Base-by-base conservation (phyloP, 2,797 vertebrate species). In the Halcyon smyrnensis region DNA sequence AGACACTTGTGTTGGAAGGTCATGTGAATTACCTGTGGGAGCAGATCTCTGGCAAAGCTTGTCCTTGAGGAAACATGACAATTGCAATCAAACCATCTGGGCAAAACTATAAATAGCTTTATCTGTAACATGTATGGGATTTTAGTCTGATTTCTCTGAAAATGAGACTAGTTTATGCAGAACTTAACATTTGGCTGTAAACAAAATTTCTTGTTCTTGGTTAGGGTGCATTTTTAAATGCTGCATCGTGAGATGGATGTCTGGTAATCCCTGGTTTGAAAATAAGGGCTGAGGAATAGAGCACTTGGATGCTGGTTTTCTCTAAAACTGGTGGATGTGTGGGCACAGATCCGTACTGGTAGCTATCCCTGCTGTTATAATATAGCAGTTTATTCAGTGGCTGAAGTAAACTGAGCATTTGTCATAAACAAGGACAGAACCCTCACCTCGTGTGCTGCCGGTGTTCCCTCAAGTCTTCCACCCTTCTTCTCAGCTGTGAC, bases 1-100 rank as follows among this genome's bases (percentile, higher is more conserved):
- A 67, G 73, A 23, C 41, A 37, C 21, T 68, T 48, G 19, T 53
- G 20, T 88, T 56, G 43, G 54, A 78, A 74, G 70, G 83, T 84
- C 34, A 12, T n/a, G 45, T 41, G 83, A 93, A 45, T 90, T 95
- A 94, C 94, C 96, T 95, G 90, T 77, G 1, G 1, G 84, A 90
- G 69, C 60, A 85, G 63, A 89, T 85, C 45, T 87, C 71, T 84
- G 77, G 59, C 37, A n/a, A 32, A 90, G 32, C 41, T 82, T 78
- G 71, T 89, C 95, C 93, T 95, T 97, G 83, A 95, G 81, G 77
- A 93, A 93, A 84, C 53, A 32, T 63, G 50, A 84, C 67, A 81
- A 80, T 93, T 92, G 15, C 65, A 82, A 69, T 84, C 41, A 91
- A 91, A 73, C 92, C 76, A 81, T 96, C 90, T 96, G 92, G 94